Evolutionary conservation across 2,797 vertebrate species (phyloP).

Genomic region (Margarornis squamiger): DNA sequence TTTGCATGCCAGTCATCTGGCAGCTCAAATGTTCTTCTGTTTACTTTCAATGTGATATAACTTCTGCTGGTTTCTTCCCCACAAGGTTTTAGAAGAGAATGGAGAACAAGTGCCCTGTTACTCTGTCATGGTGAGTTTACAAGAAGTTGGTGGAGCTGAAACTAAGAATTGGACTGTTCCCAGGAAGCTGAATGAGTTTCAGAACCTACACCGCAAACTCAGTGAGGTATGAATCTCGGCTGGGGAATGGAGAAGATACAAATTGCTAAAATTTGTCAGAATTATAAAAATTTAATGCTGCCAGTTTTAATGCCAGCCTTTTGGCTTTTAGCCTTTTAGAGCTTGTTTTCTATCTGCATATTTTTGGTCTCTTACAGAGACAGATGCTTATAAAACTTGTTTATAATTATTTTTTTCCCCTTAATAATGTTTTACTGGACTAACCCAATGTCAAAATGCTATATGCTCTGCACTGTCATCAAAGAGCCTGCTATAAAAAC

Average conservation of each 20-base stretch:
- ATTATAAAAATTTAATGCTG: background rate
- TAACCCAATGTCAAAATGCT: background rate
- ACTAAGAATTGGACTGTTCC: constrained; percentile 89
- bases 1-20: background rate
- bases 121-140: constrained; percentile 87
- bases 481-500: background rate
- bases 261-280: background rate
- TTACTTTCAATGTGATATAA: background rate
- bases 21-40: background rate
- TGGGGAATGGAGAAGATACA: background rate
- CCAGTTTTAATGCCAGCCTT: background rate
- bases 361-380: background rate
- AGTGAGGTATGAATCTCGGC: constrained; percentile 84
- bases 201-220: constrained; percentile 93
- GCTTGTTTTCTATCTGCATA: background rate
- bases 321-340: background rate
- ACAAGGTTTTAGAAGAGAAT: constrained; percentile 90
- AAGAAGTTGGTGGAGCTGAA: constrained; percentile 83
- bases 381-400: background rate
- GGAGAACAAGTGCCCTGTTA: constrained; percentile 93
- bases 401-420: background rate
- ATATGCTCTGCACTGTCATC: background rate
- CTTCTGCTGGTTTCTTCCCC: background rate
- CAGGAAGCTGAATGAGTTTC: constrained; percentile 94
- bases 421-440: background rate